Conservation (phyloP, 2,797 vertebrate species). For the Momotus momota region DNA sequence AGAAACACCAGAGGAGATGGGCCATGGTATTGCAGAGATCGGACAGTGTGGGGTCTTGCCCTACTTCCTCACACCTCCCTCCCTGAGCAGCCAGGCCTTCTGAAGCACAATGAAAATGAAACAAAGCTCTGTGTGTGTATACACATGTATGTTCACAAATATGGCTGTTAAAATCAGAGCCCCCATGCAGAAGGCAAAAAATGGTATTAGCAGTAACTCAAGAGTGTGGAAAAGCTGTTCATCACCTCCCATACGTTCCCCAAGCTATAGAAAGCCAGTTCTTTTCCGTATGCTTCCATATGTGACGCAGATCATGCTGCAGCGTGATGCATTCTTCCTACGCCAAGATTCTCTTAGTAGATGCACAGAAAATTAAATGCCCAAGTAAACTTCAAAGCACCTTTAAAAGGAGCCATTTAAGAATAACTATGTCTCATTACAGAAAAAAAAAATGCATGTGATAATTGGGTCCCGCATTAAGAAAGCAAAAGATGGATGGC, state of each 20-base stretch:
- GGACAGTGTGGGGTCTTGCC: rapidly evolving
- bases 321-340: background rate
- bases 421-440: background rate
- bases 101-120: rapidly evolving
- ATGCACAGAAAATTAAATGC: background rate
- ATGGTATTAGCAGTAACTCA: background rate
- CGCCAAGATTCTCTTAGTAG: background rate
- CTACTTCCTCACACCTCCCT: rapidly evolving
- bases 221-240: background rate
- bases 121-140: background rate
- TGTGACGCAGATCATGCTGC: background rate
- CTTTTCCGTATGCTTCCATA: background rate
- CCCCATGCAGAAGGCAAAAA: background rate
- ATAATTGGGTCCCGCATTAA: background rate
- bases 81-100: background rate
- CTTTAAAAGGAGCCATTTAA: background rate
- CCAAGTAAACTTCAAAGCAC: background rate
- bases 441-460: background rate
- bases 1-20: background rate
- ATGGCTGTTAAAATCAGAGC: background rate
- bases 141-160: rapidly evolving
- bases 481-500: background rate
- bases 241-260: background rate
- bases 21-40: rapidly evolving
- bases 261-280: rapidly evolving